Evolutionary conservation across 2,113 vertebrate species (phyloP).

Genomic region (Plecotus auritus): DNA sequence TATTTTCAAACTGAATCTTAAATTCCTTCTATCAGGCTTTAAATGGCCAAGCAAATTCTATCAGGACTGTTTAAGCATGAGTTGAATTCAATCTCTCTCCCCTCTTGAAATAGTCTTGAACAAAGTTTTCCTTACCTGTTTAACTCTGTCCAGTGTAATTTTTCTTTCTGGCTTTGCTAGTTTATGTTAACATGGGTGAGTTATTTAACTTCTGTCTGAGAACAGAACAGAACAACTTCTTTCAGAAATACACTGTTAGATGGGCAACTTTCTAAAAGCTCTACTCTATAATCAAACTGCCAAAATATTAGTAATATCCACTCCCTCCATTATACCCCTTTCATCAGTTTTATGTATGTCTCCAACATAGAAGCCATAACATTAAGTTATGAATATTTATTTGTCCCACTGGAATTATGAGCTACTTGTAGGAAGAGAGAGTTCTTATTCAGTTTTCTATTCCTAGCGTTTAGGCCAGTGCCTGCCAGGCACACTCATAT

Average conservation of each 20-base stretch:
- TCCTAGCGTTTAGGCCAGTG: not conserved
- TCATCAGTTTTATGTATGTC: not conserved
- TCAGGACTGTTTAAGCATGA: not conserved
- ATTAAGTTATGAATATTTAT: not conserved
- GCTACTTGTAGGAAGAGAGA: not conserved
- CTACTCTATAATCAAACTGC: not conserved
- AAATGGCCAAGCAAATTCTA: not conserved
- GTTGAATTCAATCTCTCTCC: not conserved
- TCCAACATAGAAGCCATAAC: not conserved
- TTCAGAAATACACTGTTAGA: not conserved
- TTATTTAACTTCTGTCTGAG: not conserved
- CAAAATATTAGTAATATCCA: not conserved
- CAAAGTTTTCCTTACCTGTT: not conserved
- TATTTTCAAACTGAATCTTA: constrained; percentile 11
- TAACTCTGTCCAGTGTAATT: not conserved
- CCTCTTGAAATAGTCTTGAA: not conserved
- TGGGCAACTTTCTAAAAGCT: not conserved
- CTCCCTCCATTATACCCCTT: not conserved
- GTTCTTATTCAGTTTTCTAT: not conserved
- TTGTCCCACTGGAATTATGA: not conserved
- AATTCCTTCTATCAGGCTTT: not conserved
- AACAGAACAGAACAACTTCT: not conserved
- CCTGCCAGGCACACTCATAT: not conserved
- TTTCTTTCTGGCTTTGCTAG: not conserved
- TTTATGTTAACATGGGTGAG: not conserved